These are phyloP conservation scores for Otolemur garnettii DNA, from an alignment of 2,113 vertebrate genomes.

Conservation along the genomic window DNA sequence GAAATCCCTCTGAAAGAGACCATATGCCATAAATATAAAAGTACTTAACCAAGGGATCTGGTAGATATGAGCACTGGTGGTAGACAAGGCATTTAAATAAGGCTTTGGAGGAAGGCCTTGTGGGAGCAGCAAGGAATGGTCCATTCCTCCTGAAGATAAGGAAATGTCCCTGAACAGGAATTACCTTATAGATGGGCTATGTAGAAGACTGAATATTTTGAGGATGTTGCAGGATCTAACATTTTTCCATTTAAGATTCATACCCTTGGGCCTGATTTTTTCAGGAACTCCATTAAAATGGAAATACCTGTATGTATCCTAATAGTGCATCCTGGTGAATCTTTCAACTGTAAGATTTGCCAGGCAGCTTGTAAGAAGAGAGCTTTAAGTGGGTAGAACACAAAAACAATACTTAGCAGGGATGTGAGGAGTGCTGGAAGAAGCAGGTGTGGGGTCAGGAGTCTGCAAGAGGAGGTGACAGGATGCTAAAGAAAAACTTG, in stretches of 20 bases:
- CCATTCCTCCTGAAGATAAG: neutral
- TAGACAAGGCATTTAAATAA: neutral
- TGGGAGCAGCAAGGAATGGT: neutral
- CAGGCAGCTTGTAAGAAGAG: neutral
- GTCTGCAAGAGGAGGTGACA: neutral
- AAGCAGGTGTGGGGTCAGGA: neutral
- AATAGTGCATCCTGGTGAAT: neutral
- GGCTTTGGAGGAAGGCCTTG: neutral
- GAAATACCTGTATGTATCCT: neutral
- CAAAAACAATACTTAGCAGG: neutral
- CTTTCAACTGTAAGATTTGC: neutral
- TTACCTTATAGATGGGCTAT: neutral
- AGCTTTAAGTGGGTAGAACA: neutral
- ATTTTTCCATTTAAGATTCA: neutral
- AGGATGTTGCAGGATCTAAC: neutral
- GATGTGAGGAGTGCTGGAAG: neutral
- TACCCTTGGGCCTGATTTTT: neutral
- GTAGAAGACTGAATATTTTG: neutral
- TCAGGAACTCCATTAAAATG: conserved; percentile 17
- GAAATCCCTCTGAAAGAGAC: neutral
- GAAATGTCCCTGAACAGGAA: neutral
- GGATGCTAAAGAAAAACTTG: neutral
- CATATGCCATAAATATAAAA: neutral
- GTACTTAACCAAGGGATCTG: neutral
- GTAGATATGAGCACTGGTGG: neutral